A percentile compares a stretch with the other conserved stretches of the same genome.
phyloP scores from a whole-genome alignment of 1,140 invertebrate species.

The Drosophila aff. region DNA sequence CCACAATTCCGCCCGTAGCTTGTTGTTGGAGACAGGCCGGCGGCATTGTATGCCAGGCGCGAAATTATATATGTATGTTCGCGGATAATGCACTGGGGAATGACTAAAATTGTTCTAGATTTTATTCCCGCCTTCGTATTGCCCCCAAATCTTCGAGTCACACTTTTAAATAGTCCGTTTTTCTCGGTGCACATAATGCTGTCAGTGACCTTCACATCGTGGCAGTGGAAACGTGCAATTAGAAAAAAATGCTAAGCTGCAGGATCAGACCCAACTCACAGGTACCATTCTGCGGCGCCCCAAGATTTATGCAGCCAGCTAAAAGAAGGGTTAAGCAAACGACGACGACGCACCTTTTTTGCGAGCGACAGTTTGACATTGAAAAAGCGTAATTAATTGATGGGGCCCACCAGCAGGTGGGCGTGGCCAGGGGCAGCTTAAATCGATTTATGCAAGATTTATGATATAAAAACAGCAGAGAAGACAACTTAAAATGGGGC shows the following conservation, averaged over 20 bases:
- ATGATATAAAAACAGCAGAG: slow-evolving; percentile 29
- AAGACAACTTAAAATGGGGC: slow-evolving; percentile 43
- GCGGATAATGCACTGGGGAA: slow-evolving; percentile 19
- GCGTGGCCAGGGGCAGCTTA: slow-evolving; percentile 44
- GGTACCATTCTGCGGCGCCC: slow-evolving; percentile 45
- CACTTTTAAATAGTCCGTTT: background rate
- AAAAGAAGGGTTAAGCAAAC: slow-evolving; percentile 13
- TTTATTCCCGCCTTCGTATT: background rate
- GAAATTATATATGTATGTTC: slow-evolving; percentile 34
- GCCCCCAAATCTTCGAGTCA: background rate
- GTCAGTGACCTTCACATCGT: slow-evolving; percentile 75
- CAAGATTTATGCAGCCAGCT: slow-evolving; percentile 56
- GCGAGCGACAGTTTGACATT: slow-evolving; percentile 72
- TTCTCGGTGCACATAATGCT: slow-evolving; percentile 34
- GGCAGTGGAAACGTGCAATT: slow-evolving; percentile 60
- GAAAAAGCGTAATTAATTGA: slow-evolving; percentile 80
- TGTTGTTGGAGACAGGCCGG: slow-evolving; percentile 68
- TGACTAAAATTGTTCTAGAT: background rate
- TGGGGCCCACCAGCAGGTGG: slow-evolving; percentile 56
- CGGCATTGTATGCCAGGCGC: slow-evolving; percentile 53
- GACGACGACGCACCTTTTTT: slow-evolving; percentile 23
- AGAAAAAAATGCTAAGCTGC: slow-evolving; percentile 71
- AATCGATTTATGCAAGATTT: slow-evolving; percentile 60
- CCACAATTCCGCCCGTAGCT: slow-evolving; percentile 47
- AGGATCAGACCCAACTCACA: slow-evolving; percentile 41